phyloP scores from a whole-genome alignment of 2,113 vertebrate species.

The Corythornis cristatus region DNA sequence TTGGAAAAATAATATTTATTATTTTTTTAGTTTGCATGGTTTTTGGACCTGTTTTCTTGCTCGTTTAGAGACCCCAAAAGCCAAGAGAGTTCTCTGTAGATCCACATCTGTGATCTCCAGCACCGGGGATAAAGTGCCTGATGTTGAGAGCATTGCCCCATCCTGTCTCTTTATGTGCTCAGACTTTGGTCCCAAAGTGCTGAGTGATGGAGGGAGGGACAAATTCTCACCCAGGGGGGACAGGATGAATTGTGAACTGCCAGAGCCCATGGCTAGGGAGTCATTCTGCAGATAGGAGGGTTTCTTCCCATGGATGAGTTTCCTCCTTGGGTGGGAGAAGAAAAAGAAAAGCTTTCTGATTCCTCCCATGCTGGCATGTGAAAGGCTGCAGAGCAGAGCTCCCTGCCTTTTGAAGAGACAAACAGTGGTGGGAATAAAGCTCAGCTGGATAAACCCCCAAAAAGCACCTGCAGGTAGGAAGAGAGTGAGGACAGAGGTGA shows the following conservation, averaged over 20 bases:
- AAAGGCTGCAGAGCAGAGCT: not conserved
- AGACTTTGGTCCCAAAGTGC: no score
- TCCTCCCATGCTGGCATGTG: not conserved
- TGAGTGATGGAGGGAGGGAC: not conserved
- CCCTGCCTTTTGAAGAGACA: fast-evolving
- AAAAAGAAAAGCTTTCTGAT: not conserved
- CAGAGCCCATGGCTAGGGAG: not conserved
- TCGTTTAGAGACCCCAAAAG: fast-evolving
- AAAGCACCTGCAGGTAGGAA: not conserved
- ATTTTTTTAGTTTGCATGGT: not conserved
- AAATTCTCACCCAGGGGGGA: not conserved
- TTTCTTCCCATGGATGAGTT: not conserved
- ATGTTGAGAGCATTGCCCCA: not conserved
- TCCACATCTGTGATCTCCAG: not conserved
- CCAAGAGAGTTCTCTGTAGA: not conserved
- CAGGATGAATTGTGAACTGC: not conserved
- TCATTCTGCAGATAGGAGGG: not conserved
- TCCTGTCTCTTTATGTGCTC: not conserved
- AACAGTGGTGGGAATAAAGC: not conserved
- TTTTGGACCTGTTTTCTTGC: not conserved
- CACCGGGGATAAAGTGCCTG: not conserved
- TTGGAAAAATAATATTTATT: no score
- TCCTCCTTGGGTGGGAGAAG: not conserved
- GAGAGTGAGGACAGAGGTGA: not conserved
- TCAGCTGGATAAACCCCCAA: not conserved